Evolutionary conservation across 2,888 invertebrate species (phyloP).

Genomic region (Lasioglossum oenotherae): DNA sequence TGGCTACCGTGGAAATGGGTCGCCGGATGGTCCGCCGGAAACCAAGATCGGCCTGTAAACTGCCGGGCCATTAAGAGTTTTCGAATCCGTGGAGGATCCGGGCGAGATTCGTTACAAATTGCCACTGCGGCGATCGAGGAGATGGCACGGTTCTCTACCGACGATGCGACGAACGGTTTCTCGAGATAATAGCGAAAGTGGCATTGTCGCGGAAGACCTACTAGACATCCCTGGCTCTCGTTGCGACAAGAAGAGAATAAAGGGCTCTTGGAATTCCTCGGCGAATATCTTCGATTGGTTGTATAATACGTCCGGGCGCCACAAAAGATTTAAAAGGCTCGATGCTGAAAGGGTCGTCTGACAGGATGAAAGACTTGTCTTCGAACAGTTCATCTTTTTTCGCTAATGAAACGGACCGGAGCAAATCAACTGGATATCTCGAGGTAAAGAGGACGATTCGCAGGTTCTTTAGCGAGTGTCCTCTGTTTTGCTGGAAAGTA

Average conservation of each 20-base stretch:
- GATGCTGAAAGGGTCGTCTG: neutral
- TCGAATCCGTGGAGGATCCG: neutral
- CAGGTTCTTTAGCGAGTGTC: neutral
- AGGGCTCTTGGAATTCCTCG: neutral
- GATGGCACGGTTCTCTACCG: neutral
- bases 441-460: neutral
- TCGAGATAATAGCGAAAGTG: neutral
- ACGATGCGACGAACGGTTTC: neutral
- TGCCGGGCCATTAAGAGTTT: neutral
- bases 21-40: neutral
- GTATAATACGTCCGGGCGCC: neutral
- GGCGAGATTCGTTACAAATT: neutral
- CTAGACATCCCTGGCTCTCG: neutral
- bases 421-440: neutral
- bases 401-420: neutral
- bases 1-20: constrained; percentile 8
- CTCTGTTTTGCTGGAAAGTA: neutral
- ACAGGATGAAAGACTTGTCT: neutral
- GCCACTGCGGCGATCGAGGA: neutral
- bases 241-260: neutral
- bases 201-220: neutral
- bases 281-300: constrained; percentile 5
- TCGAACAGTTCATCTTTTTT: neutral
- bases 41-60: neutral
- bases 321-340: neutral